Conservation (phyloP, 1,140 invertebrate species). For the Megathymus violae region DNA sequence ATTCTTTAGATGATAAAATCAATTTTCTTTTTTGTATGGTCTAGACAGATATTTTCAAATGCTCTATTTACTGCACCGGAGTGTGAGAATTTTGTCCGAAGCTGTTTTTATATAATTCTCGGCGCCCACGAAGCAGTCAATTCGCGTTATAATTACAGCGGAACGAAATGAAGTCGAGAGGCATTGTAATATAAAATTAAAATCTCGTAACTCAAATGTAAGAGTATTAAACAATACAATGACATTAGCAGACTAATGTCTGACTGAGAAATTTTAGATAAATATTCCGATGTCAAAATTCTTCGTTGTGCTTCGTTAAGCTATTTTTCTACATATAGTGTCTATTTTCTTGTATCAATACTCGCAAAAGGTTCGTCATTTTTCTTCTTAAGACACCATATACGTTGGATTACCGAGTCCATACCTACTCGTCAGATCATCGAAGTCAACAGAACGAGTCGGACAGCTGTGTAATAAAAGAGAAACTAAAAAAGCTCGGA, state of each 20-base stretch:
- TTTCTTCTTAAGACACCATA: too few species aligned
- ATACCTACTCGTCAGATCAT: too few species aligned
- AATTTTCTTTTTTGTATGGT: not conserved
- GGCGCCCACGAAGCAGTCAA: not conserved
- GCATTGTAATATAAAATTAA: not conserved
- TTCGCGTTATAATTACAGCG: not conserved
- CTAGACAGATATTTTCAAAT: not conserved
- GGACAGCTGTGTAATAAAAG: slow-evolving; percentile 51
- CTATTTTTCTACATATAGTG: too few species aligned
- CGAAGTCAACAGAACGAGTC: slow-evolving; percentile 1
- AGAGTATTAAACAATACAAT: not conserved
- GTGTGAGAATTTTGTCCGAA: not conserved
- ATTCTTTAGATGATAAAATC: not conserved
- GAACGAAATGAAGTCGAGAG: not conserved
- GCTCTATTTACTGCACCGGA: not conserved
- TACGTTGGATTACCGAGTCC: not conserved
- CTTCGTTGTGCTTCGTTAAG: too few species aligned
- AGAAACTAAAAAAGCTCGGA: slow-evolving; percentile 52
- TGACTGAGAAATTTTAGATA: too few species aligned
- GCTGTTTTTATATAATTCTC: not conserved
- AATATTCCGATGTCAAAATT: too few species aligned
- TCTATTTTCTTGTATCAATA: too few species aligned
- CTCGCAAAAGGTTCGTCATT: too few species aligned
- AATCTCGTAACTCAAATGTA: not conserved
- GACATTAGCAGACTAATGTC: too few species aligned